Conservation (phyloP, 2,113 vertebrate species). For the Polyodon spathula region DNA sequence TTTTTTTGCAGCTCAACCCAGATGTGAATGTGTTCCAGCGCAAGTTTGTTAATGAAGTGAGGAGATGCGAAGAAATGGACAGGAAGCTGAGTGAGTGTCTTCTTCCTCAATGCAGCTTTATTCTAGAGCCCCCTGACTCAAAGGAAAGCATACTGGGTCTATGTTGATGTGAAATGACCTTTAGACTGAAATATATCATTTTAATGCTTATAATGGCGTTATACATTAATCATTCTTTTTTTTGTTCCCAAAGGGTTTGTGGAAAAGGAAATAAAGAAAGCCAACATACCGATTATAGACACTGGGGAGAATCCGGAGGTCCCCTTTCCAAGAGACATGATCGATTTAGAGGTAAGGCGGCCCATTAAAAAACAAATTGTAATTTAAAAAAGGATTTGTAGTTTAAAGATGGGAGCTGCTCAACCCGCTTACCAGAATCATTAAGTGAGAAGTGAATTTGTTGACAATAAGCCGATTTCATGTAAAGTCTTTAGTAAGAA, state of each 20-base stretch:
- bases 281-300: constrained; percentile 80
- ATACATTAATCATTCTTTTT: background rate
- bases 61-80: constrained; percentile 96
- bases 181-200: background rate
- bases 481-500: no score
- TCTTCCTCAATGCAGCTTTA: no score
- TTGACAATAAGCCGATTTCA: no score
- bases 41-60: constrained; percentile 95
- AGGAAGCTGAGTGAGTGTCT: constrained; percentile 77
- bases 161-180: background rate
- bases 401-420: no score
- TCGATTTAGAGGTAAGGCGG: constrained; percentile 86
- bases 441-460: no score
- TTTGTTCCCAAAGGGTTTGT: constrained; percentile 73
- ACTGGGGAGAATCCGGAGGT: constrained; percentile 96
- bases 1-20: constrained; percentile 74
- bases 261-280: constrained; percentile 95
- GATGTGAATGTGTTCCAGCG: constrained; percentile 96
- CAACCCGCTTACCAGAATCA: no score
- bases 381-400: no score
- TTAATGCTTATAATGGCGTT: background rate
- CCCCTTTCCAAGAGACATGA: constrained; percentile 94
- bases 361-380: background rate
- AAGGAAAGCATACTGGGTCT: no score
- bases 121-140: no score